A percentile compares a stretch with the other conserved stretches of the same genome.
phyloP scores from a whole-genome alignment of 37 sponge, comb jelly and placozoan genomes.

The Amphimedon queenslandica region DNA sequence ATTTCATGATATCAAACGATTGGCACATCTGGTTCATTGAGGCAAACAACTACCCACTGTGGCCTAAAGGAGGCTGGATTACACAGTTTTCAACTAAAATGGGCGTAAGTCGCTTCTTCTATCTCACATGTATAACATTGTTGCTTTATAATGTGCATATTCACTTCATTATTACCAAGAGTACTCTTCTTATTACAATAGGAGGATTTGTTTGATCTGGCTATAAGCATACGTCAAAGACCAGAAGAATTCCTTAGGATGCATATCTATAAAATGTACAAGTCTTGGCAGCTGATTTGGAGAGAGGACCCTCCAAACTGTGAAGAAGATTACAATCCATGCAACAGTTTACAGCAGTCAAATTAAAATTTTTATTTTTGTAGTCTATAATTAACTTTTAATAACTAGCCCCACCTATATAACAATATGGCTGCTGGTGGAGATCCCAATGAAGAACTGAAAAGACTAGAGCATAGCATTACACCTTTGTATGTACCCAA shows the following conservation, averaged over 20 bases:
- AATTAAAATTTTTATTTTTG: no score
- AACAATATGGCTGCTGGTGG: no score
- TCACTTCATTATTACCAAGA: neutral
- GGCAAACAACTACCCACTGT: conserved; percentile 88
- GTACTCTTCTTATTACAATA: conserved; percentile 9
- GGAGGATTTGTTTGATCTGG: conserved; percentile 73
- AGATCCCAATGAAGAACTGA: no score
- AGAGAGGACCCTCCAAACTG: conserved; percentile 58
- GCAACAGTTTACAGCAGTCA: conserved; percentile 49
- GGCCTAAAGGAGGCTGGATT: conserved; percentile 42
- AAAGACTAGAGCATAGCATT: no score
- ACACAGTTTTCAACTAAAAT: conserved; percentile 18
- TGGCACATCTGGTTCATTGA: conserved; percentile 76
- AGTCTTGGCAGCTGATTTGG: conserved; percentile 60
- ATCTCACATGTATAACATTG: neutral
- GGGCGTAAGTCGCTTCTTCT: conserved; percentile 35
- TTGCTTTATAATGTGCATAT: neutral
- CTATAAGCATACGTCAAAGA: conserved; percentile 29
- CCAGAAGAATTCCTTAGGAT: conserved; percentile 28
- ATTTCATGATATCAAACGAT: conserved; percentile 66
- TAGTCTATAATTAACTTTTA: no score
- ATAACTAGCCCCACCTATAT: no score
- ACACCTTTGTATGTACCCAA: conserved; percentile 57
- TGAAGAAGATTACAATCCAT: conserved; percentile 50
- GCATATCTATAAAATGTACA: conserved; percentile 29